Conservation (phyloP, 2,113 vertebrate species). For the Corydoras sp. region DNA sequence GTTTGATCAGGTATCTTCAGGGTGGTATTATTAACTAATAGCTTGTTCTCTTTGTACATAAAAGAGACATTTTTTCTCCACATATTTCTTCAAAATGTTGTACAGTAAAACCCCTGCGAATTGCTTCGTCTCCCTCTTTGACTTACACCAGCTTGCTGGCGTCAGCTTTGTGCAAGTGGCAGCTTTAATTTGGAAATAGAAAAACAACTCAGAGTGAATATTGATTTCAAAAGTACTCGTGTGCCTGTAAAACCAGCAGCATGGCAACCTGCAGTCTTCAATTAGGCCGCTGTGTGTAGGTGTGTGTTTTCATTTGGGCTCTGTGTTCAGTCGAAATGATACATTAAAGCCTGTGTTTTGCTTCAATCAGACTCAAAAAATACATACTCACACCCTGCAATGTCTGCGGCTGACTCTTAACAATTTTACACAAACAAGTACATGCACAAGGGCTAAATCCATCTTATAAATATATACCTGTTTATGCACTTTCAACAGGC, state of each 20-base stretch:
- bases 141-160: constrained; percentile 43
- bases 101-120: constrained; percentile 6
- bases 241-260: constrained; percentile 50
- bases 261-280: constrained; percentile 76
- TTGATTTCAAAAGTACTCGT: constrained; percentile 66
- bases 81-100: constrained; percentile 8
- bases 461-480: constrained; percentile 56
- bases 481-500: constrained; percentile 42
- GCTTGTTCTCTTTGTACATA: constrained; percentile 22
- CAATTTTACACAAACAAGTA: constrained; percentile 48
- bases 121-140: constrained; percentile 2
- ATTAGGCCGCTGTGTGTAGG: constrained; percentile 78
- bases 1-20: constrained; percentile 2
- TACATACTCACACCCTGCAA: constrained; percentile 72
- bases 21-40: constrained; percentile 20
- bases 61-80: constrained; percentile 13
- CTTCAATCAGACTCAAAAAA: constrained; percentile 75
- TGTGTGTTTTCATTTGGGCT: constrained; percentile 74
- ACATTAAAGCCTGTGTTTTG: constrained; percentile 79
- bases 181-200: constrained; percentile 68
- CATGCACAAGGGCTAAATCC: constrained; percentile 61
- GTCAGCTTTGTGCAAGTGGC: constrained; percentile 58
- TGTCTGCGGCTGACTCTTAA: constrained; percentile 59
- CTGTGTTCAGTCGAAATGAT: constrained; percentile 75
- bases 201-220: constrained; percentile 69